Evolutionary conservation across 1,140 invertebrate species (phyloP).

Genomic region (Scaptomyza pallida): DNA sequence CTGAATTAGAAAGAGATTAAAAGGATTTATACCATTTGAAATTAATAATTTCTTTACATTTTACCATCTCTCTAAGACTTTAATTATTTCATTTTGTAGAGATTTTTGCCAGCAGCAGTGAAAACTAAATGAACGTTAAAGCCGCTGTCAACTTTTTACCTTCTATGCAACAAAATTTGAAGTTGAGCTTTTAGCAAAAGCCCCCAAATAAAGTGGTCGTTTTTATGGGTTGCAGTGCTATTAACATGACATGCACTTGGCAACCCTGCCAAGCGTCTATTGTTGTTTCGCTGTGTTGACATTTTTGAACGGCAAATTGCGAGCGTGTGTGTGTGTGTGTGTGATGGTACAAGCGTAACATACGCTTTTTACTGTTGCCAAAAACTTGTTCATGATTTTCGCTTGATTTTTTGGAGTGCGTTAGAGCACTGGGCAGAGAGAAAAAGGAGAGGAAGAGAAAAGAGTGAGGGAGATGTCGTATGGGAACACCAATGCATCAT

Average conservation of each 20-base stretch:
- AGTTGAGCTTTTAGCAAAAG: background rate
- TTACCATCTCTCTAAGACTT: too few species aligned
- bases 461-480: constrained; percentile 2
- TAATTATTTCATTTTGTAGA: too few species aligned
- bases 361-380: constrained; percentile 34
- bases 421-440: background rate
- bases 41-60: too few species aligned
- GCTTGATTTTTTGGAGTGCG: constrained; percentile 46
- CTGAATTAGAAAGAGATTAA: background rate
- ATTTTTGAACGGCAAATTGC: constrained; percentile 15
- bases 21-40: too few species aligned
- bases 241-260: constrained; percentile 29
- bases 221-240: constrained; percentile 16
- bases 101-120: too few species aligned
- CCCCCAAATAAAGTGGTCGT: background rate
- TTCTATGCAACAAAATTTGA: background rate
- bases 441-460: background rate
- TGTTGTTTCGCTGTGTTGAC: constrained; percentile 27
- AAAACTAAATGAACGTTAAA: too few species aligned
- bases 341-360: constrained; percentile 7
- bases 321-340: background rate
- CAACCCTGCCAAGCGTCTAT: constrained; percentile 33
- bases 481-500: constrained; percentile 45
- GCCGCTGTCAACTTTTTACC: background rate
- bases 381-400: constrained; percentile 43